Evolutionary conservation across 2,113 vertebrate genomes (phyloP).

Genomic region (Phalacrocorax brasilianus): DNA sequence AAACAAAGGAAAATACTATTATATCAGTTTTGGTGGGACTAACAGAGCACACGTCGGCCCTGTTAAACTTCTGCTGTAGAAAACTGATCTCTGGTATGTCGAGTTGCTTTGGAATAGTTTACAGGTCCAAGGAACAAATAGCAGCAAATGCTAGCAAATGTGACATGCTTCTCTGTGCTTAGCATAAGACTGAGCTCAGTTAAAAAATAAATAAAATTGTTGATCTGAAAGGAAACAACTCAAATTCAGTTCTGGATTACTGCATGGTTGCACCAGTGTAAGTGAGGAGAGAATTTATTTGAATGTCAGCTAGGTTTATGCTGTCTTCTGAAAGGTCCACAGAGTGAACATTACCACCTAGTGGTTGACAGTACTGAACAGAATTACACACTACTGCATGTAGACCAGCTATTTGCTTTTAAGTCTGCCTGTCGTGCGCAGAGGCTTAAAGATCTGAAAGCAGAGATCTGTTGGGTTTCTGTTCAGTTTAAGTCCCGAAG

Average conservation of each 20-base stretch:
- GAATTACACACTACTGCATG: rapidly evolving
- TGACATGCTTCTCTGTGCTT: neutral
- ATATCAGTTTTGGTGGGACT: neutral
- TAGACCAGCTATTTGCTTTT: neutral
- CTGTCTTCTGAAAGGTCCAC: neutral
- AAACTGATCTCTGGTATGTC: neutral
- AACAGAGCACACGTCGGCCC: neutral
- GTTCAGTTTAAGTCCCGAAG: neutral
- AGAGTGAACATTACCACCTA: constrained; percentile 56
- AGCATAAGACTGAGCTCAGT: neutral
- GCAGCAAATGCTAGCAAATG: neutral
- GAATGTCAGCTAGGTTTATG: neutral
- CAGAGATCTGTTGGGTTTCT: neutral
- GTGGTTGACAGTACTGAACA: neutral
- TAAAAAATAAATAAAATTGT: neutral
- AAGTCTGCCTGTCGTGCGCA: neutral
- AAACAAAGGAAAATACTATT: neutral
- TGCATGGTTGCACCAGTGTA: neutral
- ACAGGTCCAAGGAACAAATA: neutral
- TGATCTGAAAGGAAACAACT: neutral
- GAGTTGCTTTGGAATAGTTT: neutral
- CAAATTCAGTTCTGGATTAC: neutral
- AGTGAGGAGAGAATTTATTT: neutral
- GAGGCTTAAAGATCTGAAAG: neutral
- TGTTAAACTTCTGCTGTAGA: neutral